phyloP scores from a whole-genome alignment of 1,140 invertebrate species.

The Cotesia vestalis region DNA sequence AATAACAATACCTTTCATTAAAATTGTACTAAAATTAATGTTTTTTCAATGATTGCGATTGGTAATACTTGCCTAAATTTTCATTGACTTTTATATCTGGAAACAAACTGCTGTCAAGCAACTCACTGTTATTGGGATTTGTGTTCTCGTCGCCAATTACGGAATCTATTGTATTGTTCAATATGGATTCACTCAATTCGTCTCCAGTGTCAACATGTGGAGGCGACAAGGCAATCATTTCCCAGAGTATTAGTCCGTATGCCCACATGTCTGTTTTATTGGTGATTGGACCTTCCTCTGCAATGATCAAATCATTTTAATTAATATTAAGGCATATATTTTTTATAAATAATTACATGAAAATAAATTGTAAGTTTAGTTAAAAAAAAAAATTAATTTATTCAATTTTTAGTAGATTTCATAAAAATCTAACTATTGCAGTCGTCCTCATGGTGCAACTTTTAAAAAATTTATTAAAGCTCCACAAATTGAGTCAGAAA shows the following conservation, averaged over 20 bases:
- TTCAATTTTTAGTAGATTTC: too few species aligned
- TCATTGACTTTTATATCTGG: slow-evolving; percentile 31
- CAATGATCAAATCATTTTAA: background rate
- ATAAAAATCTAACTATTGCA: too few species aligned
- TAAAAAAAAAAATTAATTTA: too few species aligned
- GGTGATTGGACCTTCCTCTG: slow-evolving; percentile 68
- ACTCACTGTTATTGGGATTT: slow-evolving; percentile 24
- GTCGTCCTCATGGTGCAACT: too few species aligned
- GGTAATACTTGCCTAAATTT: slow-evolving; percentile 9
- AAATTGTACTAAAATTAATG: slow-evolving; percentile 21
- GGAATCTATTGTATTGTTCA: slow-evolving; percentile 40
- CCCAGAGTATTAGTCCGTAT: slow-evolving; percentile 80
- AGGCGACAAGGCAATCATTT: slow-evolving; percentile 78
- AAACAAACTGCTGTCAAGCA: slow-evolving; percentile 42
- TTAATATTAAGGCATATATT: background rate
- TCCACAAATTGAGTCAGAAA: too few species aligned
- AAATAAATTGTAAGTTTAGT: too few species aligned
- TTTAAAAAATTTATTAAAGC: too few species aligned
- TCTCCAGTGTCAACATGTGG: slow-evolving; percentile 69
- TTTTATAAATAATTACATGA: background rate
- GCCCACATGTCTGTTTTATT: slow-evolving; percentile 83
- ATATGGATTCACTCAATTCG: slow-evolving; percentile 48
- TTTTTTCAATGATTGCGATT: slow-evolving; percentile 2
- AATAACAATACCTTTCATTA: too few species aligned
- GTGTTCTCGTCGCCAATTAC: slow-evolving; percentile 44